Percentiles rank a stretch among this genome's conserved stretches.
Conservation (phyloP, 1,140 invertebrate genomes). For the Zaprionus gabonicus region DNA sequence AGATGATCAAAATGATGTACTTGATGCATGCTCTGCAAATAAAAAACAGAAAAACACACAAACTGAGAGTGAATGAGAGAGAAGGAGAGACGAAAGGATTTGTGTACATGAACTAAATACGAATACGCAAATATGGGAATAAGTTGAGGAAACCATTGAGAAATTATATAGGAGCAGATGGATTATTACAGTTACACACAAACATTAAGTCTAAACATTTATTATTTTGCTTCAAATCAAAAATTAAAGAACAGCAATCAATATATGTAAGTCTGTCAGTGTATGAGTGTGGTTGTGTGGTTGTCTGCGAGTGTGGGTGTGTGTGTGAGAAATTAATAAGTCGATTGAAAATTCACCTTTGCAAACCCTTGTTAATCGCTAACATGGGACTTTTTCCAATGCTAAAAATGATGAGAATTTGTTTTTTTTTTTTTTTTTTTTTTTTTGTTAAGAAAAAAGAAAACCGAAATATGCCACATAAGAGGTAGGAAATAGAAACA, state of each 20-base stretch:
- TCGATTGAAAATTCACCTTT: constrained; percentile 87
- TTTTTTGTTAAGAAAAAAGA: constrained; percentile 62
- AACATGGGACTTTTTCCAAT: constrained; percentile 90
- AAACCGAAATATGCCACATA: constrained; percentile 60
- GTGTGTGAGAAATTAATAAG: constrained; percentile 67
- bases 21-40: constrained; percentile 24
- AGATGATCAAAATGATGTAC: background rate
- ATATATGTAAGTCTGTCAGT: constrained; percentile 36
- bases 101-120: constrained; percentile 1
- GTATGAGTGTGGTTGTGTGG: constrained; percentile 27
- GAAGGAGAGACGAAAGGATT: constrained; percentile 6
- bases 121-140: background rate
- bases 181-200: constrained; percentile 55
- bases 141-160: background rate
- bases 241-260: constrained; percentile 46
- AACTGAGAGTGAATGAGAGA: background rate
- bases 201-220: constrained; percentile 62
- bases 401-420: constrained; percentile 79
- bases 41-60: constrained; percentile 22
- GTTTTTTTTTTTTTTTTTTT: constrained; percentile 36
- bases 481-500: constrained; percentile 56
- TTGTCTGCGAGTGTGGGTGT: constrained; percentile 19
- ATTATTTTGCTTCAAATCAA: constrained; percentile 26
- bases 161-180: constrained; percentile 16
- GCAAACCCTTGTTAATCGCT: constrained; percentile 95